Conservation (phyloP, 2,113 vertebrate genomes). For the Paralichthys olivaceus region DNA sequence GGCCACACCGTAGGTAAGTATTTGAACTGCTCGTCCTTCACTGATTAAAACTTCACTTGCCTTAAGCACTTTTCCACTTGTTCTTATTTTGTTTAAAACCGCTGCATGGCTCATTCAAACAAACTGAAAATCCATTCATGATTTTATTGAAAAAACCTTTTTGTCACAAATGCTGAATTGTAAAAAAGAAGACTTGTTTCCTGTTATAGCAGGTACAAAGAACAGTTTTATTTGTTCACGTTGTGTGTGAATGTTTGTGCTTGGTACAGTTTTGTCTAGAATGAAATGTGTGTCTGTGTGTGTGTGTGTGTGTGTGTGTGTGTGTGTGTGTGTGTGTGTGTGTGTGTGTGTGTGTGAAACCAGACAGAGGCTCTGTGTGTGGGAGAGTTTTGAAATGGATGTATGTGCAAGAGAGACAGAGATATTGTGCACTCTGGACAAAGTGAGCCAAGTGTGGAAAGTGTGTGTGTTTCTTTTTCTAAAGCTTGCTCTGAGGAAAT, state of each 20-base stretch:
- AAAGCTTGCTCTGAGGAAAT: slow-evolving; percentile 76
- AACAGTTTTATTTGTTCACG: not conserved
- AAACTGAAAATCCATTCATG: not conserved
- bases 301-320: slow-evolving; percentile 18
- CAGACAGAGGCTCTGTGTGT: slow-evolving; percentile 42
- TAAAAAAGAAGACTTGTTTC: not conserved
- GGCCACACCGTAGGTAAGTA: slow-evolving; percentile 64
- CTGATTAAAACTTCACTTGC: not conserved
- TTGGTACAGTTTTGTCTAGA: slow-evolving; percentile 28
- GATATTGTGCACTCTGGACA: slow-evolving; percentile 43
- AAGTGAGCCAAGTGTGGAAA: slow-evolving; percentile 55
- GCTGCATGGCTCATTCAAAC: not conserved
- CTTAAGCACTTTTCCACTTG: not conserved
- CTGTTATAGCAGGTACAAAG: not conserved
- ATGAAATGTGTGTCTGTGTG: slow-evolving; percentile 38
- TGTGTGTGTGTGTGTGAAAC: slow-evolving; percentile 7
- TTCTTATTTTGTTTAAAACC: not conserved
- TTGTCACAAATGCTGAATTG: not conserved
- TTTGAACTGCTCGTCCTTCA: slow-evolving; percentile 26
- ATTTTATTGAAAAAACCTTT: not conserved
- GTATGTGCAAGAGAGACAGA: slow-evolving; percentile 28
- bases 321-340: slow-evolving; percentile 32
- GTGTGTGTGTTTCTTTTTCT: slow-evolving; percentile 21
- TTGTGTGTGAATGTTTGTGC: not conserved
- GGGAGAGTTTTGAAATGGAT: slow-evolving; percentile 55